Conservation (phyloP, 2,888 invertebrate genomes). For the Caenorhabditis sp. region DNA sequence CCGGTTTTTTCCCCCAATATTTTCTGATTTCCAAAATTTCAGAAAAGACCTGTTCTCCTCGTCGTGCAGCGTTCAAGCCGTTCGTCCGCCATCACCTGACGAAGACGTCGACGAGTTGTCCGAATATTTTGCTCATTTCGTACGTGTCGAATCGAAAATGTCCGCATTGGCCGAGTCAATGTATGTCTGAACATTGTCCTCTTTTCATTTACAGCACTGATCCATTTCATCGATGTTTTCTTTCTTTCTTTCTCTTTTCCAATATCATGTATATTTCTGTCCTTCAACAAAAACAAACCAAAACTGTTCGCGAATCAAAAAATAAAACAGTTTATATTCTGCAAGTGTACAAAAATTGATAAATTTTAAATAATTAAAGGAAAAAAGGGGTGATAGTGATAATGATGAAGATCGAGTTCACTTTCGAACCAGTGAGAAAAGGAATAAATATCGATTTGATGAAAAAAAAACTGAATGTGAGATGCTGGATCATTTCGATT, state of each 20-base stretch:
- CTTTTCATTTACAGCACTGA: neutral
- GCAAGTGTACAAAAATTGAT: constrained; percentile 18
- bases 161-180: constrained; percentile 61
- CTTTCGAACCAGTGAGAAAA: too few species aligned
- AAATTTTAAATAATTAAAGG: neutral
- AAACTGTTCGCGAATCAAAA: constrained; percentile 2
- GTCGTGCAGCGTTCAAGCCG: constrained; percentile 50
- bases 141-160: constrained; percentile 59
- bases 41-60: constrained; percentile 8
- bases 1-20: too few species aligned
- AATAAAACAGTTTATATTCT: neutral
- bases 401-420: too few species aligned
- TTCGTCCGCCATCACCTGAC: constrained; percentile 37
- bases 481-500: too few species aligned
- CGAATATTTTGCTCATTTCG: constrained; percentile 61
- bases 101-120: constrained; percentile 60
- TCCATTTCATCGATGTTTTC: neutral
- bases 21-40: too few species aligned
- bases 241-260: constrained; percentile 9
- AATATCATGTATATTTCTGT: constrained; percentile 11
- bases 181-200: constrained; percentile 47
- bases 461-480: too few species aligned
- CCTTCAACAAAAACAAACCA: neutral
- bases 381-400: neutral
- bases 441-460: too few species aligned